phyloP scores from a whole-genome alignment of 2,113 vertebrate genomes.

The Brevimyrus niger region DNA sequence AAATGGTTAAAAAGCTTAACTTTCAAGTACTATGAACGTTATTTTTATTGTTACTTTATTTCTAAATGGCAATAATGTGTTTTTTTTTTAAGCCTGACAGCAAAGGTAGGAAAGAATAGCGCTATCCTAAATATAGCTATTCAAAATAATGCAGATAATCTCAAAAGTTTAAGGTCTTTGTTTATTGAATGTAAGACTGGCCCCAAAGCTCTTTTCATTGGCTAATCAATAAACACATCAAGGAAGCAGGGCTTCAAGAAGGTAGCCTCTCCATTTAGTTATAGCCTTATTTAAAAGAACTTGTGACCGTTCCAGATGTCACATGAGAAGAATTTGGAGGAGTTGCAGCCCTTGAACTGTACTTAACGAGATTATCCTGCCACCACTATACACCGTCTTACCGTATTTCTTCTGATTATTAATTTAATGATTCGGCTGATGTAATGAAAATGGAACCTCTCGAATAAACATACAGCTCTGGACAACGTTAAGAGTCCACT shows the following conservation, averaged over 20 bases:
- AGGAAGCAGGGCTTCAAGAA: neutral
- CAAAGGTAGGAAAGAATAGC: neutral
- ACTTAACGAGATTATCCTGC: neutral
- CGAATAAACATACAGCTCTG: neutral
- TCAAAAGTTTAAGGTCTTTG: neutral
- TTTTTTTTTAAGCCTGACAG: neutral
- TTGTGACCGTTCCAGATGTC: neutral
- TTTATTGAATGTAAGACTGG: neutral
- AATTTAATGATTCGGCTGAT: neutral
- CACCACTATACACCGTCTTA: neutral
- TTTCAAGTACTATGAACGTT: neutral
- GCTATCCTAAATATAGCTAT: neutral
- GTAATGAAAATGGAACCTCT: neutral
- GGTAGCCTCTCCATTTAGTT: neutral
- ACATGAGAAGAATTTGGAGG: neutral
- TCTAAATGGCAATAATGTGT: neutral
- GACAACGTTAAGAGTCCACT: too few species aligned
- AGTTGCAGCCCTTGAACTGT: neutral
- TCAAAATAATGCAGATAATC: neutral
- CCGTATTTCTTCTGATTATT: neutral
- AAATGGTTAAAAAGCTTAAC: neutral
- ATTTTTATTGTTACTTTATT: neutral
- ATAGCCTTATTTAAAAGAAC: neutral
- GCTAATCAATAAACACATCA: neutral
- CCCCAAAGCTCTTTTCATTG: neutral